phyloP scores from a whole-genome alignment of 2,888 invertebrate species.

The Metellina segmentata region DNA sequence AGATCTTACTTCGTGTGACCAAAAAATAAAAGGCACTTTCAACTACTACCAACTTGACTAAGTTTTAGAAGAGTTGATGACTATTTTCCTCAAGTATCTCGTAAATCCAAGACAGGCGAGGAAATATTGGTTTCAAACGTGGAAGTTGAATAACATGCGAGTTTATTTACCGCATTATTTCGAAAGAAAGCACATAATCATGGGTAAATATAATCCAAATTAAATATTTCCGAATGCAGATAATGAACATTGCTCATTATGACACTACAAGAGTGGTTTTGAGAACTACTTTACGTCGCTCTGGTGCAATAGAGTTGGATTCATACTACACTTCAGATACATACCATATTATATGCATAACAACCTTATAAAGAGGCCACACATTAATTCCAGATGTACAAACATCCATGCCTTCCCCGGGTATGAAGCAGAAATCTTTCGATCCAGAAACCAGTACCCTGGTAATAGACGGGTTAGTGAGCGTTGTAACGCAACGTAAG shows the following conservation, averaged over 20 bases:
- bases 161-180: not conserved
- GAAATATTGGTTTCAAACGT: not conserved
- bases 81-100: not conserved
- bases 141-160: not conserved
- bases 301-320: no score
- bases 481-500: no score
- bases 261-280: no score
- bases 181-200: slow-evolving; percentile 31
- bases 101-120: not conserved
- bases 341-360: no score
- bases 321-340: no score
- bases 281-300: no score
- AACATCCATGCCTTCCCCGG: no score
- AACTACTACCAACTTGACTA: not conserved
- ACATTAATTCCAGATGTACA: no score
- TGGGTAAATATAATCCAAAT: slow-evolving; percentile 65
- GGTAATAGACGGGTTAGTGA: no score
- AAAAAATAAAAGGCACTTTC: not conserved
- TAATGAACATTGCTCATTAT: slow-evolving; percentile 19
- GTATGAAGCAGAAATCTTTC: no score
- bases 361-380: no score
- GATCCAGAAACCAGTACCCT: no score
- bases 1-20: not conserved
- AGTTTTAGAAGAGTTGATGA: not conserved
- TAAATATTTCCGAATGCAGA: slow-evolving; percentile 54